A percentile compares a stretch with the other conserved stretches of the same genome.
Evolutionary conservation across 23 tunicate genomes (phyloP).

Genomic region (Halocynthia roretzi): DNA sequence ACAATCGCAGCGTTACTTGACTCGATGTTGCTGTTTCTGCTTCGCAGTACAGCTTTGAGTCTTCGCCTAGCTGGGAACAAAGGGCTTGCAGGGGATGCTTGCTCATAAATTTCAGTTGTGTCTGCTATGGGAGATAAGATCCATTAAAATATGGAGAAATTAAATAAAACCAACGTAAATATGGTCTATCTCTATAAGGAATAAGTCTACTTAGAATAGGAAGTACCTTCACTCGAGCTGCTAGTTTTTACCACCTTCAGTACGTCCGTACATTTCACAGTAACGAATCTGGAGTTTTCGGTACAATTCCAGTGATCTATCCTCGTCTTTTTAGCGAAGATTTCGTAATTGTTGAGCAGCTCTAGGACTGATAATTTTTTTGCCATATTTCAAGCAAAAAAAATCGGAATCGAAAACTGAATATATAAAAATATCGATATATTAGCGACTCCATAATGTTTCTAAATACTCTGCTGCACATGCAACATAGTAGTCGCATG

Average conservation of each 20-base stretch:
- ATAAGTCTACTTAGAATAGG: too few relatives aligned
- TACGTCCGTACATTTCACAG: slow-evolving; percentile 24
- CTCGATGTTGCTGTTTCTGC: neutral
- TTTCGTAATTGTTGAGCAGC: slow-evolving; percentile 3
- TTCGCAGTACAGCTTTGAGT: neutral
- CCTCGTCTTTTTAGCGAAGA: neutral
- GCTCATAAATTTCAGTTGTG: too few relatives aligned
- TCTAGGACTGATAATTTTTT: neutral
- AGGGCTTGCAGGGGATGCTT: neutral
- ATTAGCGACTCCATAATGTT: neutral
- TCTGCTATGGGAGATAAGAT: too few relatives aligned
- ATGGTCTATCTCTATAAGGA: too few relatives aligned
- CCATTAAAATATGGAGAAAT: too few relatives aligned
- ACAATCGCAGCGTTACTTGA: neutral
- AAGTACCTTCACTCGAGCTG: too few relatives aligned
- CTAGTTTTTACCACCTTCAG: neutral
- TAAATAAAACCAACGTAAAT: too few relatives aligned
- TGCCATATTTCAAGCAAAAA: neutral
- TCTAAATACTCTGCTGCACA: too few relatives aligned
- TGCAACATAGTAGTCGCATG: too few relatives aligned
- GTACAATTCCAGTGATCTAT: neutral
- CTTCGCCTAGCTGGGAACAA: neutral
- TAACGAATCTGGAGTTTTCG: neutral
- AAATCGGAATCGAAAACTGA: neutral
- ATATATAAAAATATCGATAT: neutral